phyloP scores from a whole-genome alignment of 1,140 invertebrate genomes.

The Cydia amplana region DNA sequence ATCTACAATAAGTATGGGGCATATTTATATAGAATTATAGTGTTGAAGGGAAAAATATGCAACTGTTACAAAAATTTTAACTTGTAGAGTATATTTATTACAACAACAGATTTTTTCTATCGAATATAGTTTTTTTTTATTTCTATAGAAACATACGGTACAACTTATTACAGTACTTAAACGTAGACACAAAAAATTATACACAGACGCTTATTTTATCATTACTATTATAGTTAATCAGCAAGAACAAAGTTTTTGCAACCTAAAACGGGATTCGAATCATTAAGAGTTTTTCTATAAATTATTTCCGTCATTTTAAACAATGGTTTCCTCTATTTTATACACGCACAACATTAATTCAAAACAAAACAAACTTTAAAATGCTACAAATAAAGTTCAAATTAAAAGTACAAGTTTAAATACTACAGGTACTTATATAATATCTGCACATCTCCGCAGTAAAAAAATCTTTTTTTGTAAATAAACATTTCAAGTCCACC shows the following conservation, averaged over 20 bases:
- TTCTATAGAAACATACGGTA: background rate
- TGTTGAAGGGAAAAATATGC: too few species aligned
- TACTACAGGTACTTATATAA: background rate
- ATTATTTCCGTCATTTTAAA: conserved; percentile 4
- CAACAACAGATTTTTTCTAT: too few species aligned
- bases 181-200: background rate
- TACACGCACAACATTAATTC: background rate
- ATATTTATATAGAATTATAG: too few species aligned
- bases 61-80: too few species aligned
- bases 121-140: too few species aligned
- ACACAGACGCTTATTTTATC: background rate
- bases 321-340: conserved; percentile 7
- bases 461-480: background rate
- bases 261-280: background rate
- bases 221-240: conserved; percentile 2
- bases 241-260: background rate
- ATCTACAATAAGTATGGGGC: too few species aligned
- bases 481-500: background rate
- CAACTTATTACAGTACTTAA: background rate
- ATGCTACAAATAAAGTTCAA: background rate
- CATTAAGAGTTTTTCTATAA: conserved; percentile 2
- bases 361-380: background rate
- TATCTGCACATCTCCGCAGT: background rate
- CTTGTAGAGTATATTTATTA: too few species aligned
- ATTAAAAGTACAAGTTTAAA: background rate